Conservation (phyloP, 2,113 vertebrate species). For the Xenus cinereus region DNA sequence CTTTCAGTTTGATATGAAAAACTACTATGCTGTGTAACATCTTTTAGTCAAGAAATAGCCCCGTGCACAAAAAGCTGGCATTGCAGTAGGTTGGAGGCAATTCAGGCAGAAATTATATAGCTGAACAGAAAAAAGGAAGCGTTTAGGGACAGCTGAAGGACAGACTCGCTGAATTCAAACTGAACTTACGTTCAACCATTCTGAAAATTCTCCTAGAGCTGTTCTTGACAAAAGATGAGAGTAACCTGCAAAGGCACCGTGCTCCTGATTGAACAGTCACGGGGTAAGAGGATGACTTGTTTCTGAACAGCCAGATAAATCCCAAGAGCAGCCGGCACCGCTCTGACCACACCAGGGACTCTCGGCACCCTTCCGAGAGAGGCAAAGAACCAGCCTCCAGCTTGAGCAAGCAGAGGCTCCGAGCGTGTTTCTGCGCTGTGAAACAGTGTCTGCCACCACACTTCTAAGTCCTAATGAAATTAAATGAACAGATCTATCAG, state of each 20-base stretch:
- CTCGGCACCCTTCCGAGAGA: background rate
- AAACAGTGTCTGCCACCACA: background rate
- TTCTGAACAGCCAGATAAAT: background rate
- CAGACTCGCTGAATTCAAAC: background rate
- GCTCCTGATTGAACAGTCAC: constrained; percentile 21
- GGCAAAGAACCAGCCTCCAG: background rate
- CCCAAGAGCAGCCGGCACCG: constrained; percentile 5
- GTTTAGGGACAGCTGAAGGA: background rate
- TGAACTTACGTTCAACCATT: background rate
- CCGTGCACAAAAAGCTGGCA: constrained; percentile 70
- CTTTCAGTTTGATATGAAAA: constrained; percentile 68
- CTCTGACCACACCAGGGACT: background rate
- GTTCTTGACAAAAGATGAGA: constrained; percentile 29
- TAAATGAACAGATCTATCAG: background rate
- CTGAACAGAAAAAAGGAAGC: constrained; percentile 12
- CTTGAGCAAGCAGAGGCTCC: background rate
- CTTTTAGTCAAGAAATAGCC: constrained; percentile 64
- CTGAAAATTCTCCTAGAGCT: background rate
- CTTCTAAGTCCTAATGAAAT: background rate
- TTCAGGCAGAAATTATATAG: constrained; percentile 21
- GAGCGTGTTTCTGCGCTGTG: background rate
- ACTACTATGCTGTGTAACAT: constrained; percentile 53
- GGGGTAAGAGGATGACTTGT: background rate
- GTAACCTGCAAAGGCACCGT: constrained; percentile 53
- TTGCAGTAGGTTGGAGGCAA: constrained; percentile 58